Base-by-base conservation (phyloP, 2,888 invertebrate species). In the Steinernema hermaphroditum region DNA sequence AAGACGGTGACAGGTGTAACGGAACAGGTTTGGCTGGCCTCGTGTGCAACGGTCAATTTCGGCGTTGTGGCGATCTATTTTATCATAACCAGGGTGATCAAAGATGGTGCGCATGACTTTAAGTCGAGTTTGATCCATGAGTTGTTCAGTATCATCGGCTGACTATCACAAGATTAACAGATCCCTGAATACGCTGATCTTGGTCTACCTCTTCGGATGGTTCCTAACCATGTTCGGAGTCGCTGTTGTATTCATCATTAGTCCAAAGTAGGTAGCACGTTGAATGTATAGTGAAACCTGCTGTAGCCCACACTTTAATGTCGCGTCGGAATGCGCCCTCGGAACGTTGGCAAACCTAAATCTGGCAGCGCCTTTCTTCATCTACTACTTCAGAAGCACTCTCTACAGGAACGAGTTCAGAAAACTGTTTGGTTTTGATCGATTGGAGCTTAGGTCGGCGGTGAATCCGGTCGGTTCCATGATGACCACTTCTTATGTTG, bases 321-420 rank as follows among this genome's bases (percentile, higher is more conserved):
- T n/a, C 16, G 46, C 46, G 4, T 46, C 22, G 6, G 46, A 46
- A 16, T 19, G 16, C 16, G 4, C n/a, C 4, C n/a, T 46, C 16
- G 46, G 46, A 19, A 46, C n/a, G 46, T 16, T 46, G 16, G 46
- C 46, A 19, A 46, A 46, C 46, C 6, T 46, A 16, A 46, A 46
- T 16, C 46, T 46, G 8, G 46, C 46, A 6, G 46, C 46, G n/a
- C 46, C 46, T 19, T 46, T 46, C 46, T 46, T 46, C 46, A 46
- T 46, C 46, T 46, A 46, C 46, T 46, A 46, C 46, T 46, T 9
- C 46, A 6, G 46, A 19, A 46, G 46, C 46, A 46, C 46, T n/a
- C n/a, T 46, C 9, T 46, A 46, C 46, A 6, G 22, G 46, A 46
- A 46, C 4, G 46, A 46, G n/a, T 46, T 46, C 16, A 19, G 16